Evolutionary conservation across 2,888 invertebrate species (phyloP), one percentile per base, ranked within the genome.

Genomic region (Halictus quadricinctus): DNA sequence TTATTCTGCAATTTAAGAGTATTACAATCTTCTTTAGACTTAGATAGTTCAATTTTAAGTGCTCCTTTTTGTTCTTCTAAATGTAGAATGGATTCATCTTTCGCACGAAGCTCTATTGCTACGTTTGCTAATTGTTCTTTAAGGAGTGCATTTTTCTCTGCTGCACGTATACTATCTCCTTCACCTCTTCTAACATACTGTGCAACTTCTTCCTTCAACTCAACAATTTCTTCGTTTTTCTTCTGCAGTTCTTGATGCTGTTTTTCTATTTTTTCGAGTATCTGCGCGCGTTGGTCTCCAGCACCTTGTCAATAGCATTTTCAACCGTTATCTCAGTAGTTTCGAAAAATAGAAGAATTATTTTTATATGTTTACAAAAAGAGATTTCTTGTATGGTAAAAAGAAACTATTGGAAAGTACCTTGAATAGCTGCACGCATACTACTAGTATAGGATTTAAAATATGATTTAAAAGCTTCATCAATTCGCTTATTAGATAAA

Each of bases 401-500:
- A 81, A 50, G 18, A 25, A 69, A 78, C 69, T 21, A 73, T 75
- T 60, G 10, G 12, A 79, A n/a, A 66, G 74, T 87, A 92, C 92
- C 92, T 89, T 87, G 76, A 36, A 92, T 81, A 15, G 78, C 86
- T n/a, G 66, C 70, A 36, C 87, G 89, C 80, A 92, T 88, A 81
- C 84, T 87, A 29, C 88, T 73, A 7, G 90, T 92, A 25, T 89
- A 92, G 46, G 87, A 86, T 82, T 86, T 88, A 8, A 91, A 84
- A 69, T 89, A 87, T 10, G 77, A 87, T 21, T 87, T 86, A 25
- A 92, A 75, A 0, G 83, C 88, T 64, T 79, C 64, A 76, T 92
- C 91, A 36, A 92, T 90, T 58, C 86, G 84, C 25, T 87, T 79
- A 29, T 92, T 86, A 4, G 80, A 48, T 36, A 80, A 83, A 50